Evolutionary conservation across 2,888 invertebrate species (phyloP).

Genomic region (Neria commutata): DNA sequence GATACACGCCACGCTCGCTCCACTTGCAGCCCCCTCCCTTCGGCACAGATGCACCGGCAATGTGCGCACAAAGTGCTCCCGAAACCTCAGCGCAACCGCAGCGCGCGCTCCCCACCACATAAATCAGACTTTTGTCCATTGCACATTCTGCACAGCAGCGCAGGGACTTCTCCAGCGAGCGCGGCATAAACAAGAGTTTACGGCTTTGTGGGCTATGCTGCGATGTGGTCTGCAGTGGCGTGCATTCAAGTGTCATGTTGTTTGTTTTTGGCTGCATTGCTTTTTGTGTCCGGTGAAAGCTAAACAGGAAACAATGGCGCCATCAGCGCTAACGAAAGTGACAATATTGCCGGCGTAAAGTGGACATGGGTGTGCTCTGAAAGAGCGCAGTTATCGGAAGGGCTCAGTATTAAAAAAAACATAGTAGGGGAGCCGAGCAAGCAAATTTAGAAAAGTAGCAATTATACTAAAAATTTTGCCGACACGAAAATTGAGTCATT

Average conservation of each 20-base stretch:
- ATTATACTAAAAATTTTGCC: too few relatives aligned
- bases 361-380: neutral
- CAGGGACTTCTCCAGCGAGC: neutral
- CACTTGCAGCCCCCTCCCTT: neutral
- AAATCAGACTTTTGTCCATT: conserved; percentile 15
- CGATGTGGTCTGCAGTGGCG: neutral
- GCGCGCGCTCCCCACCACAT: neutral
- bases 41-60: neutral
- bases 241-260: conserved; percentile 5
- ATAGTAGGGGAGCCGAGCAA: too few relatives aligned
- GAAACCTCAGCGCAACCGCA: neutral
- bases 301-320: conserved; percentile 11
- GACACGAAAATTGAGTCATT: too few relatives aligned
- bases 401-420: too few relatives aligned
- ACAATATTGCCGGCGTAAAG: neutral
- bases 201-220: conserved; percentile 8
- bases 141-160: neutral
- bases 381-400: neutral
- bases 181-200: conserved; percentile 12
- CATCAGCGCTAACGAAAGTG: neutral
- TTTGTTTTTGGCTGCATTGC: neutral
- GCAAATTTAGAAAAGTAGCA: too few relatives aligned
- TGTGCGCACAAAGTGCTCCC: too few relatives aligned
- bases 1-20: neutral
- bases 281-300: conserved; percentile 1